Conservation (phyloP, 2,113 vertebrate genomes). For the Platycercus adscitus region DNA sequence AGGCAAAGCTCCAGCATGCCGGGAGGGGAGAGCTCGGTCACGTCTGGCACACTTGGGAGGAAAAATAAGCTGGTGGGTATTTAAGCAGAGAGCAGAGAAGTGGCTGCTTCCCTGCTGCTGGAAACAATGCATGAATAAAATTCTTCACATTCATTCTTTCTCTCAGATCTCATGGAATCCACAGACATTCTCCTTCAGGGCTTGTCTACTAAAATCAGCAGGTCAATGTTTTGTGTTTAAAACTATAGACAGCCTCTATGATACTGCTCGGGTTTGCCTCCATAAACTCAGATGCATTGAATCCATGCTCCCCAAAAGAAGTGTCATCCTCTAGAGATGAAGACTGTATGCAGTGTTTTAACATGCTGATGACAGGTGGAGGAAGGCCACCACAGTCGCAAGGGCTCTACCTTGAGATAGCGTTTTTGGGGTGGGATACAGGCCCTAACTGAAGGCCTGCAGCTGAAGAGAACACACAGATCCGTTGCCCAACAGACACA, state of each 20-base stretch:
- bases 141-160: not conserved
- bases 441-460: not conserved
- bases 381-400: not conserved
- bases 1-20: not conserved
- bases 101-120: not conserved
- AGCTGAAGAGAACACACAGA: not conserved
- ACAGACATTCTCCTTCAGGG: not conserved
- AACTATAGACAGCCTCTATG: not conserved
- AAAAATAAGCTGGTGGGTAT: constrained; percentile 14
- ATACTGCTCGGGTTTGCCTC: not conserved
- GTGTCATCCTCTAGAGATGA: not conserved
- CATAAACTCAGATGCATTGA: not conserved
- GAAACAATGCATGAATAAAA: not conserved
- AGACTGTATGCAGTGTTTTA: not conserved
- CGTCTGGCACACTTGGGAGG: rapidly evolving
- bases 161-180: not conserved
- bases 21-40: not conserved
- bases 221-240: not conserved
- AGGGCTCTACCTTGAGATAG: not conserved
- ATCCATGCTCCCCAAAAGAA: not conserved
- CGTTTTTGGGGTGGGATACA: not conserved
- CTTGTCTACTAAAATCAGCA: not conserved
- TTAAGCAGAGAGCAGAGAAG: not conserved
- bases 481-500: not conserved
- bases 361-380: not conserved